Base-by-base conservation (phyloP, 2,113 vertebrate species). In the Ploceus nigricollis region DNA sequence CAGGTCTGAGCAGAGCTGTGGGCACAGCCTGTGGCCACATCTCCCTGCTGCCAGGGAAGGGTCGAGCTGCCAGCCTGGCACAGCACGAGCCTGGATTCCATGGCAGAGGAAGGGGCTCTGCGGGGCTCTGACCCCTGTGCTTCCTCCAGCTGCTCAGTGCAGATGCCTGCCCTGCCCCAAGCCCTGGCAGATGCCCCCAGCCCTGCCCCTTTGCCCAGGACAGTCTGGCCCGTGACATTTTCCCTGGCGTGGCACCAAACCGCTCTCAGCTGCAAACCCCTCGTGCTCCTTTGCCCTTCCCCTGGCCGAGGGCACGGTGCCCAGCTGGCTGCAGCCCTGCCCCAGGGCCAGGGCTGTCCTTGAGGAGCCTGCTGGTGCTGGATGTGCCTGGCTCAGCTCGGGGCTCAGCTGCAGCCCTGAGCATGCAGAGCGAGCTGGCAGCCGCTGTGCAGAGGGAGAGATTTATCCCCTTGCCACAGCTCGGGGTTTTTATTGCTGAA, bases 361-460 rank as follows among this genome's bases (percentile, higher is more conserved):
- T 56, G 86, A 40, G 75, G 28, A 66, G 5, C 11, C 45, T 53
- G 45, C 45, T 68, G 71, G 8, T 45, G 22, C 8, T n/a, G 35
- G n/a, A 14, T n/a, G 58, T 58, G 44, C 68, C 79, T 60, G 45
- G 65, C 76, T 66, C 48, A 24, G 44, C 7, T 3, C 50, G n/a
- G 42, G 50, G 51, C 53, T 91, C 77, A n/a, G 68, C 73, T 84
- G 82, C 68, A 76, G 82, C 42, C 53, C 54, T 83, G 71, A 22
- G 50, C 54, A 27, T 23, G 57, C 58, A 51, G 57, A 72, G 47
- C 0, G 1, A 64, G 37, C 78, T 82, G 75, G n/a, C 37, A 50
- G 17, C 15, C 4, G 0, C 3, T 19, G 27, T 11, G 40, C 76
- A 44, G 10, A 28, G 30, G 4, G 22, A 0, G 2, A 60, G 64